phyloP scores from a whole-genome alignment of 2,113 vertebrate species.

The Emydocephalus ijimae region DNA sequence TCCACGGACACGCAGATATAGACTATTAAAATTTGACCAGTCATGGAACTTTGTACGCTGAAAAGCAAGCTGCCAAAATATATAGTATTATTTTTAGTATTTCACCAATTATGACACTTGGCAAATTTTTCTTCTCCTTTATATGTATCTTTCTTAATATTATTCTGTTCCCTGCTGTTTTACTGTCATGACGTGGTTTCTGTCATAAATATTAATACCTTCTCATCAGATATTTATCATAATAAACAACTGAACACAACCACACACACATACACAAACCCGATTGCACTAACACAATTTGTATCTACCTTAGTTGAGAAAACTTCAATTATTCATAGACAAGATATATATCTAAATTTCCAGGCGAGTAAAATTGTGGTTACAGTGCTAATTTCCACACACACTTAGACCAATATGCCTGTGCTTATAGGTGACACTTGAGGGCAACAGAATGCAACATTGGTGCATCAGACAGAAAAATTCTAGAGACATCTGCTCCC shows the following conservation, averaged over 20 bases:
- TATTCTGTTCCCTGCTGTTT: no score
- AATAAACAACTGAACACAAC: background rate
- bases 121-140: background rate
- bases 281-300: background rate
- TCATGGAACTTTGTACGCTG: conserved; percentile 78
- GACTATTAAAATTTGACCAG: conserved; percentile 86
- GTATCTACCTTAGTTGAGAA: background rate
- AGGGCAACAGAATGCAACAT: background rate
- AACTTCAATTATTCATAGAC: background rate
- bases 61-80: conserved; percentile 76
- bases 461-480: background rate
- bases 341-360: background rate
- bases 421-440: background rate
- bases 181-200: no score
- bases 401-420: background rate
- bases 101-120: conserved; percentile 2
- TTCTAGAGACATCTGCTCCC: background rate
- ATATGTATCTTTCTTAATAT: background rate
- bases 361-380: background rate
- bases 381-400: background rate
- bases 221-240: background rate
- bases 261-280: background rate
- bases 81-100: conserved; percentile 36
- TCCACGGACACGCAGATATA: conserved; percentile 86
- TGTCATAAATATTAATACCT: background rate